These are phyloP conservation scores for Menidia menidia DNA, from an alignment of 2,797 vertebrate species.

Conservation along the genomic window DNA sequence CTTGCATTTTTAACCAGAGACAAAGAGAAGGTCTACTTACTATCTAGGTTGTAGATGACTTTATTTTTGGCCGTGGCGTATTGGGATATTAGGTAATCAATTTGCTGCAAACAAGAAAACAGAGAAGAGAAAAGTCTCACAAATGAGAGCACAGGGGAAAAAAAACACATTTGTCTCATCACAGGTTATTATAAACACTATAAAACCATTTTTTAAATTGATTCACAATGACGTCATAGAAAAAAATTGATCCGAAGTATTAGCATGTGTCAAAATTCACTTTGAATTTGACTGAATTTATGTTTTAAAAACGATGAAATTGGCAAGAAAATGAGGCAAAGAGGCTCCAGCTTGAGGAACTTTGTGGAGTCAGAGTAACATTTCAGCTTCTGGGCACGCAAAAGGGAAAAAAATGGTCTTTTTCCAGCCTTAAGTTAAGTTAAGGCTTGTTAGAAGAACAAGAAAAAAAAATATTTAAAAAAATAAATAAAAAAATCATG, in stretches of 20 bases:
- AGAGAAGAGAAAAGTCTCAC: constrained; percentile 39
- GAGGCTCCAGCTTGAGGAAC: too few relatives aligned
- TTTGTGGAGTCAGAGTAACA: neutral
- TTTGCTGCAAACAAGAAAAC: constrained; percentile 87
- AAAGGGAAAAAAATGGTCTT: neutral
- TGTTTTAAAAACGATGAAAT: neutral
- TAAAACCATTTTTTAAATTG: neutral
- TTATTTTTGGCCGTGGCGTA: constrained; percentile 90
- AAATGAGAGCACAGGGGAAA: constrained; percentile 25
- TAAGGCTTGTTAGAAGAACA: too few relatives aligned
- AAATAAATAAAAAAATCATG: too few relatives aligned
- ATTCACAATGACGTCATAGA: neutral
- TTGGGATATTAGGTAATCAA: constrained; percentile 89
- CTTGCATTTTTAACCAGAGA: constrained; percentile 34
- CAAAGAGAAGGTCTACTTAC: constrained; percentile 84
- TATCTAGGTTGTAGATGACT: constrained; percentile 90
- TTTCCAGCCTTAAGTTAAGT: constrained; percentile 1
- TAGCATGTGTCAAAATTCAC: neutral
- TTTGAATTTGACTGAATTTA: neutral
- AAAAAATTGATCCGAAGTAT: neutral
- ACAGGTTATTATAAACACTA: neutral
- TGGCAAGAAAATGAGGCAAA: neutral
- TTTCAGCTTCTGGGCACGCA: neutral
- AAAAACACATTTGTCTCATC: constrained; percentile 8
- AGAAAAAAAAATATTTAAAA: too few relatives aligned